A percentile compares a stretch with the other conserved stretches of the same genome.
phyloP scores from a whole-genome alignment of 2,797 vertebrate genomes.

The Crocodylus rhombifer region DNA sequence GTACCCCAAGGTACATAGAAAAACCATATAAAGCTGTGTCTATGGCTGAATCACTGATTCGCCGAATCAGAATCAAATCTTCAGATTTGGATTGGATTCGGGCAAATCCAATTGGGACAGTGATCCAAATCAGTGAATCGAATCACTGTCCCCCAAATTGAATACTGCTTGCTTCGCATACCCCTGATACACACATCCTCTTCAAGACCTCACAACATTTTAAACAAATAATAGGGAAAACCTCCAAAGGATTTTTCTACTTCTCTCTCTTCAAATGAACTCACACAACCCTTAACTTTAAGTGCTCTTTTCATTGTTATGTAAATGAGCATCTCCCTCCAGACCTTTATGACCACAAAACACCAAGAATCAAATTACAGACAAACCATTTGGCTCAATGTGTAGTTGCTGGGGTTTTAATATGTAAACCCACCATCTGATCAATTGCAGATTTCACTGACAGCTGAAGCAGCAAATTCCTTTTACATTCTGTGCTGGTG shows the following conservation, averaged over 20 bases:
- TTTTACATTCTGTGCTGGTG: neutral
- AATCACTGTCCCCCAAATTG: no score
- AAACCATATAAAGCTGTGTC: no score
- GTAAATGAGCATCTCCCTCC: neutral
- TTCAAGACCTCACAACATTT: neutral
- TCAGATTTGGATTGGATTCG: no score
- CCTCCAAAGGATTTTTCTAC: neutral
- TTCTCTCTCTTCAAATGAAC: neutral
- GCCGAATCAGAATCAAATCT: no score
- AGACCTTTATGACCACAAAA: neutral
- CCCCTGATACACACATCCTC: rapidly evolving
- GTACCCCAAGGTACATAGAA: no score
- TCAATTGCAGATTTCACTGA: conserved; percentile 8
- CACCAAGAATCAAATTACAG: neutral
- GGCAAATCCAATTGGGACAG: no score
- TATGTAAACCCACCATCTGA: neutral
- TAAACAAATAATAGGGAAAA: neutral
- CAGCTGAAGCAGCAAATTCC: neutral
- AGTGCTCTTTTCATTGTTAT: neutral
- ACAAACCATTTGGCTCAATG: neutral
- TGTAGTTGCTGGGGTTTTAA: neutral
- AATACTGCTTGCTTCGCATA: no score
- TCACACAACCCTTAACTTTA: neutral
- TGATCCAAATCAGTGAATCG: no score
- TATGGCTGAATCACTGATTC: no score